Evolutionary conservation across 1,140 invertebrate genomes (phyloP), one percentile per base, ranked within the genome.

Genomic region (Cataglyphis hispanica): DNA sequence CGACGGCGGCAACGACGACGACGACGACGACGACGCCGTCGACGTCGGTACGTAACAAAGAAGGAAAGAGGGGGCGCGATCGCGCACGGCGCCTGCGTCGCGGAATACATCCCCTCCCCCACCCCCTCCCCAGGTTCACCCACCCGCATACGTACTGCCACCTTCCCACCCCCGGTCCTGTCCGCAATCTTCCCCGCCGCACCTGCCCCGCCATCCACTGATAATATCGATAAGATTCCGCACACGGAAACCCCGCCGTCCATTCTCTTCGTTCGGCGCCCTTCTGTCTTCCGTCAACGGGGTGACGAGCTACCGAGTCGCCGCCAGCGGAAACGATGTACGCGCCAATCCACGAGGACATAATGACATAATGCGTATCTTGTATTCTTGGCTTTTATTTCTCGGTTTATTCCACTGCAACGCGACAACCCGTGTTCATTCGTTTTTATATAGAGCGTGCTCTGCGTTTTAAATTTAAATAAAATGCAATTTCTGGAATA

Each of bases 211-310:
- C 56, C 58, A 22, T 37, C 74, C 84, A 67, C 56, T 88, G 89
- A 90, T 90, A 90, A 90, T 90, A 90, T 90, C 88, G 89, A 90
- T 88, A 90, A 90, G 86, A 61, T 58, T 77, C 80, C 75, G 53
- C 61, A 27, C 83, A 83, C 76, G 58, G 56, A 53, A 53, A 0
- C 37, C 61, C 34, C 63, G 19, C 22, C 60, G 87, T 19, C 27
- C 67, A 11, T 25, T 40, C 67, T 72, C 40, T 27, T 70, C 69
- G 58, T 75, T 50, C 76, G 76, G 69, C 69, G 76, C 80, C 74
- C 70, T 66, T 70, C 50, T 81, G 67, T 83, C 78, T 83, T 83
- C 40, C 37, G 53, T 50, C 37, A 16, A 10, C 25, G 37, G 19
- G 53, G 53, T 74, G 67, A 61, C 37, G 34, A 72, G 37, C 19